Evolutionary conservation across 2,797 vertebrate genomes (phyloP).

Genomic region (Staurois parvus): DNA sequence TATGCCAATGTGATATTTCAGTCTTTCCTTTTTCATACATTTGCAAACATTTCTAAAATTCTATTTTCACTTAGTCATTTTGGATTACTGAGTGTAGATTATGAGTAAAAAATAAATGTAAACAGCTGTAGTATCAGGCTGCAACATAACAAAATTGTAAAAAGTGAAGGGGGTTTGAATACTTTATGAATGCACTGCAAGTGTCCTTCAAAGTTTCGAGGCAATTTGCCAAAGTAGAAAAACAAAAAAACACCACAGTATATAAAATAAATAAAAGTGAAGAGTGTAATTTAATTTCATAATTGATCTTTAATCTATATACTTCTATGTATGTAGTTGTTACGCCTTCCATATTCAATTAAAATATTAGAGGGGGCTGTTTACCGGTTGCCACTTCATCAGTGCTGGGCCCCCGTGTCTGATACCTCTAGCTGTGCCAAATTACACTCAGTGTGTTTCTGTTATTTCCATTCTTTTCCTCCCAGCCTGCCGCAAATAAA

Average conservation of each 20-base stretch:
- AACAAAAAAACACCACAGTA: not conserved
- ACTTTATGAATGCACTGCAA: no score
- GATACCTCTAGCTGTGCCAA: constrained; percentile 23
- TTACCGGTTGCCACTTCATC: not conserved
- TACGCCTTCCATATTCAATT: not conserved
- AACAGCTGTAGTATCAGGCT: no score
- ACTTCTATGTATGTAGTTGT: not conserved
- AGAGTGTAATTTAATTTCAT: not conserved
- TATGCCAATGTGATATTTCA: no score
- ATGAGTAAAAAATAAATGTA: no score
- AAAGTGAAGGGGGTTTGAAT: no score
- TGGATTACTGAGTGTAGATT: no score
- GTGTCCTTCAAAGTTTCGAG: not conserved
- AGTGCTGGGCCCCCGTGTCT: not conserved
- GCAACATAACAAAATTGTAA: no score
- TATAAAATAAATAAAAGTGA: not conserved
- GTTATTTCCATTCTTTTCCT: constrained; percentile 27
- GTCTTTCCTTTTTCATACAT: no score
- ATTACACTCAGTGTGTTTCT: constrained; percentile 8
- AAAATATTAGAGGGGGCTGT: not conserved
- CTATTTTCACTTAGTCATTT: no score
- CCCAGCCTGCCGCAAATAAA: constrained; percentile 29
- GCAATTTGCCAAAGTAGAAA: not conserved
- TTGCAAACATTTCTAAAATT: no score
- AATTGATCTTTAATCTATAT: not conserved